Base-by-base conservation (phyloP, 2,113 vertebrate genomes). In the Pungitius pungitius region DNA sequence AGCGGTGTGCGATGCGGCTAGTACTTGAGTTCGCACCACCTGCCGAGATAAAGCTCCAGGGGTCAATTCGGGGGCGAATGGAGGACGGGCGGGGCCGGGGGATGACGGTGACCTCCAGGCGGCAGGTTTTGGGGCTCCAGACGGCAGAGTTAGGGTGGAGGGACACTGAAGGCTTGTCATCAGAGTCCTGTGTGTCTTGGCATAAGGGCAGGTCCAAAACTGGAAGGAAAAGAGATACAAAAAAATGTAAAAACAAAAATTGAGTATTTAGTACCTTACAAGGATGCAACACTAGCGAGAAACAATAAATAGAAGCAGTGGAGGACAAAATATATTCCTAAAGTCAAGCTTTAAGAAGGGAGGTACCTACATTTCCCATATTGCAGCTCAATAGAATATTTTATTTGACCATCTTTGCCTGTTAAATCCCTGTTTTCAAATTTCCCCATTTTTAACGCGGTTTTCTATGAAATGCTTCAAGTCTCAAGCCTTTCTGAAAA, bases 21-120 rank as follows among this genome's bases (percentile, higher is more conserved):
- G 80, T 68, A 33, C 73, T 58, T 17, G 83, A 61, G 84, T 80
- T 87, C 8, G 51, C 61, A 0, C 85, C 69, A 0, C 95, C 95
- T 0, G 95, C 93, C 0, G 96, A 96, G 69, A 96, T 92, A 17
- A 96, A 97, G 89, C 95, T 97, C 96, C 96, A 97, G 0, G 95
- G 95, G 76, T 97, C 95, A 1, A 97, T 96, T 75, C 95, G 94
- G 42, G 85, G 94, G 6, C 96, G 94, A n/a, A 94, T 86, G 4
- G 95, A 94, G 3, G 95, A 96, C 0, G 95, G 96, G 1, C 95
- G 94, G 0, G 96, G 96, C 10, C 96, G 87, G 8, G 95, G 93
- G 57, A 96, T 94, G 81, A 96, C 93, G 51, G 89, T 94, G 81
- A 95, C 92, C 54, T 95, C 93, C 39, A 92, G 88, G 0, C 93